Evolutionary conservation across 2,888 invertebrate species (phyloP), one percentile per base, ranked within the genome.

Genomic region (Lutraria lutraria): DNA sequence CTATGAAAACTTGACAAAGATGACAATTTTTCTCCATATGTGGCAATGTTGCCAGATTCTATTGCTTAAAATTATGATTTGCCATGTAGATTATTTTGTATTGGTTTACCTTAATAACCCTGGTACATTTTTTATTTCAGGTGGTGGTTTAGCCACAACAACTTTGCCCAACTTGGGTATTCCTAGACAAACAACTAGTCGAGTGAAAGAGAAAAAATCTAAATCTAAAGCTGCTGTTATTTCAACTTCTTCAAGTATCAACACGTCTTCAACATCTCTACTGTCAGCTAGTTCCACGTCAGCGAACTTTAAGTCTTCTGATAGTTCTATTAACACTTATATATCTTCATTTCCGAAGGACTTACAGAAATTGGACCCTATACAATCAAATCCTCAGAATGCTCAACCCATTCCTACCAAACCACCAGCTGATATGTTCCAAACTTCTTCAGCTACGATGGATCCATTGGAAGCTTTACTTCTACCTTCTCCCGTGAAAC

Each of bases 161-260:
- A n/a, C 87, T 25, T 53, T 89, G 25, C 87, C 84, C 21, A 81
- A 16, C 21, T 52, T 87, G 8, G 63, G 82, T 53, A 79, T 90
- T 31, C 83, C 90, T 4, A 83, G 84, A 53, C 88, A 43, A n/a
- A 81, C 86, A 52, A 63, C 72, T 53, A 25, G 60, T 43, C 68
- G 88, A n/a, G 12, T 31, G 3, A 90, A 88, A 52, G 88, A 90
- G 72, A 90, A 90, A 34, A 90, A 90, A 56, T 21, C 81, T 10
- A 88, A 85, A 68, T 52, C 88, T 34, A 16, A 56, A 34, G 53
- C 34, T 34, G 29, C 76, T n/a, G 72, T 10, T 52, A 34, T 76
- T 13, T 83, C 34, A n/a, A 34, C 15, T 13, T 31, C 43, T 31
- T 83, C 54, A 29, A 53, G 56, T 52, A 68, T 56, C 8, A 19